Base-by-base conservation (phyloP, 2,888 invertebrate species). In the Chaitophorus viminalis region DNA sequence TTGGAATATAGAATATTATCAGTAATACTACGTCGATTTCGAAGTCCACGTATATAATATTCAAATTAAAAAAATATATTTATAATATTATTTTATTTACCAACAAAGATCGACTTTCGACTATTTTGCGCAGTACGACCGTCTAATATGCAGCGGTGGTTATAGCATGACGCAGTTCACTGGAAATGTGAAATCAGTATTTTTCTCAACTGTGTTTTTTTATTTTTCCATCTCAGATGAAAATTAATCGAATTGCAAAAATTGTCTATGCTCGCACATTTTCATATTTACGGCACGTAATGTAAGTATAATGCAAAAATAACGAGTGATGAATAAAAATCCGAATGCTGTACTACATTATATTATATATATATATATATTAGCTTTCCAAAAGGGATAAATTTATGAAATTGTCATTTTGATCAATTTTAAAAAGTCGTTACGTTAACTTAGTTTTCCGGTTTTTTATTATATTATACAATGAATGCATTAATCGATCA, bases 391-490 rank as follows among this genome's bases (percentile, higher is more conserved):
- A 36, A 82, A 33, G 74, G 17, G 70, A 72, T 82, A 74, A 52
- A 72, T 82, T 52, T 83, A 74, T 60, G 36, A 36, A 54, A 74
- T 54, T 68, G 29, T 81, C 68, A 46, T 81, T 81, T 39, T 54
- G 83, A 75, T 83, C 54, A n/a, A 75, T 60, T 74, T 60, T 29
- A 54, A 82, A 72, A 82, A 36, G 33, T 74, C 72, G 29, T 82
- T 74, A 29, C 72, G 74, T 82, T 70, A 33, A 74, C 74, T 82
- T 25, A 31, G 82, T 9, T 82, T n/a, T 74, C 33, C 33, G 33
- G 52, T 18, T 17, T 70, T 82, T 82, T 25, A 3, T 82, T 70
- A 72, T 5, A 36, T n/a, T 76, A 21, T 60, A 36, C 29, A 75
- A 60, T 33, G 83, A 65, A 74, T 60, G 14, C 11, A 46, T 39